Conservation (phyloP, 1,140 invertebrate genomes). For the Armadillidium nasatum region DNA sequence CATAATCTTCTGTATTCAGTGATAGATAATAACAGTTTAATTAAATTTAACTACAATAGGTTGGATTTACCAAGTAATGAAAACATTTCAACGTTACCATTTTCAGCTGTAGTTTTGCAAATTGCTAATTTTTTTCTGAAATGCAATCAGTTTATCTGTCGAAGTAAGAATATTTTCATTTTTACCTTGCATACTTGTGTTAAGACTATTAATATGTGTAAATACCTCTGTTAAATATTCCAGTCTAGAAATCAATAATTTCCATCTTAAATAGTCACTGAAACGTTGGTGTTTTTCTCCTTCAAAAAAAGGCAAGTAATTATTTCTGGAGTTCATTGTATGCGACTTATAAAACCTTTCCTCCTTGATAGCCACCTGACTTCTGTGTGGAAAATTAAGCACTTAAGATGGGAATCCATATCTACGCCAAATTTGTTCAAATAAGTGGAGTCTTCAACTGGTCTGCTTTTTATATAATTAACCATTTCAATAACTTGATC, state of each 20-base stretch:
- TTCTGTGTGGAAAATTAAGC: constrained; percentile 24
- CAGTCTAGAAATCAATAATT: constrained; percentile 19
- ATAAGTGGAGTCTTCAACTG: constrained; percentile 21
- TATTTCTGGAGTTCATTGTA: constrained; percentile 22
- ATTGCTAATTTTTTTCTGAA: too few relatives aligned
- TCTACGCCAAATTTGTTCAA: too few relatives aligned
- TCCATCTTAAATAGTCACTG: constrained; percentile 16
- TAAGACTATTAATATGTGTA: constrained; percentile 24
- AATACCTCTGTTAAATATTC: constrained; percentile 28
- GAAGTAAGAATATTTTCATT: constrained; percentile 24
- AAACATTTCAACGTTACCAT: too few relatives aligned
- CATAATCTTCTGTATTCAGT: too few relatives aligned
- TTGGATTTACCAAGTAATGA: too few relatives aligned
- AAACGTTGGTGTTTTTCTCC: constrained; percentile 18
- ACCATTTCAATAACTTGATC: constrained; percentile 21
- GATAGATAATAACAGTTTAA: too few relatives aligned
- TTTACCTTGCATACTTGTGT: constrained; percentile 20
- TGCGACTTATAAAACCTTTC: constrained; percentile 18
- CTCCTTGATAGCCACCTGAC: too few relatives aligned
- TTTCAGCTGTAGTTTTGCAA: too few relatives aligned
- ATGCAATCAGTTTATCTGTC: too few relatives aligned
- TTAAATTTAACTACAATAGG: too few relatives aligned
- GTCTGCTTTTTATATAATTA: constrained; percentile 26
- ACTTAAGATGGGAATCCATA: constrained; percentile 19
- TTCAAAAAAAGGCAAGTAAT: constrained; percentile 27